Conservation (phyloP, 2,888 invertebrate species). For the Pyrrhosoma nymphula region DNA sequence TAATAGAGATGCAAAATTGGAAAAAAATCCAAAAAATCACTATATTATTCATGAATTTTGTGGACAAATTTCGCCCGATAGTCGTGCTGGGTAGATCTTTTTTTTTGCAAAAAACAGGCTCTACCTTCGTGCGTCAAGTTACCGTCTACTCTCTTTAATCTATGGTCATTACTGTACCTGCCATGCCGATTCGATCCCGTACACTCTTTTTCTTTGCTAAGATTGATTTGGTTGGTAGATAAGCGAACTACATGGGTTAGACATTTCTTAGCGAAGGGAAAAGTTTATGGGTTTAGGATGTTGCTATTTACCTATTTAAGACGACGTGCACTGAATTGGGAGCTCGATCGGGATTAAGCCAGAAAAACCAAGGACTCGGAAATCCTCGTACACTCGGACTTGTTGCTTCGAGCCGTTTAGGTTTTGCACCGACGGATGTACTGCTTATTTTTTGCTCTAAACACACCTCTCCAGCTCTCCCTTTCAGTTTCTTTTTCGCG, state of each 20-base stretch:
- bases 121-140: too few species aligned
- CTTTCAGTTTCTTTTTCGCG: conserved; percentile 10
- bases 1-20: too few species aligned
- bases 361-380: conserved; percentile 13
- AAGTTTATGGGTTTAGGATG: not conserved
- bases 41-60: too few species aligned
- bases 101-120: too few species aligned
- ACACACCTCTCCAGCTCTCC: not conserved
- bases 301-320: not conserved
- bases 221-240: not conserved
- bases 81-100: too few species aligned
- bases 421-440: not conserved
- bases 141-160: too few species aligned
- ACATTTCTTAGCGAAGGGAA: not conserved
- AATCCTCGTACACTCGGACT: not conserved
- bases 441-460: not conserved
- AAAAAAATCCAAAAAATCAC: too few species aligned
- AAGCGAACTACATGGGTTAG: not conserved
- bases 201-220: too few species aligned
- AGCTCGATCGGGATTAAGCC: not conserved
- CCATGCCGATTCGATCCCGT: too few species aligned
- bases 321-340: not conserved
- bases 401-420: not conserved
- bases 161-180: too few species aligned
- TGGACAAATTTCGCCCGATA: too few species aligned